Evolutionary conservation across 1,140 invertebrate genomes (phyloP).

Genomic region (Notospermus geniculatus): DNA sequence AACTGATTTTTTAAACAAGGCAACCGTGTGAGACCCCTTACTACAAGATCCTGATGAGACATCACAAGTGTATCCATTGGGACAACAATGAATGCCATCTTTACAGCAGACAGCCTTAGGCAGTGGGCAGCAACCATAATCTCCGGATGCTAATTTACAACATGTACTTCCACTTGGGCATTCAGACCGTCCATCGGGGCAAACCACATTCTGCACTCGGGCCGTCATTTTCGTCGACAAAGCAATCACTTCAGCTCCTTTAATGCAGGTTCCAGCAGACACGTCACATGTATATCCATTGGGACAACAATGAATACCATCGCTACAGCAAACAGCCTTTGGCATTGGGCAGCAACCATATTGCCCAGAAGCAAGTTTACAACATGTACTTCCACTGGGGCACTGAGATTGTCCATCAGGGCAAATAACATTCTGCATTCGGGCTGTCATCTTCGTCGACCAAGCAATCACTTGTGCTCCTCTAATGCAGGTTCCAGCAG

Average conservation of each 20-base stretch:
- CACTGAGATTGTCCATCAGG: conserved; percentile 31
- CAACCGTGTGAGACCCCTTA: conserved; percentile 8
- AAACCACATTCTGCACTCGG: not conserved
- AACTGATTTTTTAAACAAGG: not conserved
- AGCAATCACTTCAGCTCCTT: conserved; percentile 6
- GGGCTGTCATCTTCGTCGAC: conserved; percentile 5
- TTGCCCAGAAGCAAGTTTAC: conserved; percentile 24
- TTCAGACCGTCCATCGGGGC: conserved; percentile 16
- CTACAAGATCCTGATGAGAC: conserved; percentile 13
- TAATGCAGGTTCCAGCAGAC: conserved; percentile 24
- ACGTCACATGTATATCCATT: conserved; percentile 28
- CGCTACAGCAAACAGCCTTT: conserved; percentile 45
- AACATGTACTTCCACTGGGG: conserved; percentile 46
- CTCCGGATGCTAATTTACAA: conserved; percentile 31
- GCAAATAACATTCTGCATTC: not conserved
- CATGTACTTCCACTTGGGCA: conserved; percentile 45
- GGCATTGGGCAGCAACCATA: conserved; percentile 56
- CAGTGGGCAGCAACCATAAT: conserved; percentile 45
- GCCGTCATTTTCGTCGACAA: too few relatives aligned
- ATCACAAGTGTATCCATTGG: conserved; percentile 39
- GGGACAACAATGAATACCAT: conserved; percentile 44
- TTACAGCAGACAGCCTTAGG: conserved; percentile 38
- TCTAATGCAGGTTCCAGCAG: conserved; percentile 39
- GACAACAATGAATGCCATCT: conserved; percentile 48
- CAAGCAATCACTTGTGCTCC: conserved; percentile 20